These are phyloP conservation scores for Tupiocoris notatus DNA, from an alignment of 2,888 invertebrate species.

Conservation along the genomic window DNA sequence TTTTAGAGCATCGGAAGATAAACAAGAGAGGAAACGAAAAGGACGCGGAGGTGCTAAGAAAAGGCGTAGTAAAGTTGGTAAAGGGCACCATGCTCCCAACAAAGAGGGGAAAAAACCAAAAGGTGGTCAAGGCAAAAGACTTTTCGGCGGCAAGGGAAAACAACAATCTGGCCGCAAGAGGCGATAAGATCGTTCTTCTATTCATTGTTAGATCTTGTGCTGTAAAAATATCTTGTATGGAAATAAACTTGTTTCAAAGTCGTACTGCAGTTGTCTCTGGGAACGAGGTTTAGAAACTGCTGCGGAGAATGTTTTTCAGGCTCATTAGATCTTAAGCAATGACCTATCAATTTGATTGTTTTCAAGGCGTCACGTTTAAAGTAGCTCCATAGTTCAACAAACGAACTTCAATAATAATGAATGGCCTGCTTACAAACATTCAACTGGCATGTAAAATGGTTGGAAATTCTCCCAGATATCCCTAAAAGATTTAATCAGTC, in stretches of 20 bases:
- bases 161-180: constrained; percentile 17
- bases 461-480: too few relatives aligned
- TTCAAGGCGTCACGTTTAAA: too few relatives aligned
- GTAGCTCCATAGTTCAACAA: too few relatives aligned
- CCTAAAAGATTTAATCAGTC: not conserved
- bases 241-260: not conserved
- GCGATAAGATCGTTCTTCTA: constrained; percentile 9
- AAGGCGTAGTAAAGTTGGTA: constrained; percentile 51
- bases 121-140: constrained; percentile 65
- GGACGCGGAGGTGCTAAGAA: constrained; percentile 50
- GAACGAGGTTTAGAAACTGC: too few relatives aligned
- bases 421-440: too few relatives aligned
- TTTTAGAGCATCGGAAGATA: constrained; percentile 60
- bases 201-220: not conserved
- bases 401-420: too few relatives aligned
- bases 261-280: too few relatives aligned
- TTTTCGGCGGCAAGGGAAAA: constrained; percentile 19
- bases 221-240: not conserved
- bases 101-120: constrained; percentile 62
- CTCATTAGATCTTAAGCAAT: too few relatives aligned
- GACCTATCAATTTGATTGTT: too few relatives aligned
- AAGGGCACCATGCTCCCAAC: constrained; percentile 47
- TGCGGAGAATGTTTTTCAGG: too few relatives aligned
- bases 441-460: too few relatives aligned
- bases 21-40: constrained; percentile 44